Conservation (phyloP, 2,888 invertebrate species). For the Glyphotaelius pellucidus region DNA sequence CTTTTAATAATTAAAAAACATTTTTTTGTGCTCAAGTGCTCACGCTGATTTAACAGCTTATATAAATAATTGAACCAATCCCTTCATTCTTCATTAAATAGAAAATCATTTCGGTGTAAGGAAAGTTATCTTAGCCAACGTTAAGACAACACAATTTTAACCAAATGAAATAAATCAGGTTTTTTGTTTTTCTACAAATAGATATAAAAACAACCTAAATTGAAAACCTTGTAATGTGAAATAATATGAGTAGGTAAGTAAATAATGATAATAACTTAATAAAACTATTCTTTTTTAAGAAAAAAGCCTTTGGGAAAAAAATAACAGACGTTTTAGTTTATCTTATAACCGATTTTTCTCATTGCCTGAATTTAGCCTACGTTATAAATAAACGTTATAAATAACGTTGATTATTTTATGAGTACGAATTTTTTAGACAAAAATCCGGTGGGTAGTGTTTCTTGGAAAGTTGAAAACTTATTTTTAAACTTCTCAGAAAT, state of each 20-base stretch:
- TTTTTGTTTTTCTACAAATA: neutral
- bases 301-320: neutral
- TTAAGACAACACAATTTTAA: too few relatives aligned
- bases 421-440: neutral
- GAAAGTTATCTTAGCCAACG: too few relatives aligned
- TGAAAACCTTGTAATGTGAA: neutral
- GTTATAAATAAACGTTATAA: neutral
- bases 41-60: too few relatives aligned
- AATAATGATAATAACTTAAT: neutral
- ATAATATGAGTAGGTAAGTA: neutral
- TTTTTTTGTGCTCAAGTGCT: too few relatives aligned
- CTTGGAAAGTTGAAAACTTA: neutral
- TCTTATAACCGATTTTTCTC: neutral
- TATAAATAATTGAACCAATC: too few relatives aligned
- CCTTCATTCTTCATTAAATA: too few relatives aligned
- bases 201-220: neutral
- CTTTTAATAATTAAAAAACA: too few relatives aligned
- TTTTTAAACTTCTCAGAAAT: neutral
- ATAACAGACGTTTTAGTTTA: neutral
- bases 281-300: neutral
- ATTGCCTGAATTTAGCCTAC: neutral
- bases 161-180: too few relatives aligned
- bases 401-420: neutral
- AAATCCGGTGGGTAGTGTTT: neutral
- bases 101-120: too few relatives aligned